phyloP scores from a whole-genome alignment of 2,797 vertebrate species.

The Amblyopsis hoosieri region DNA sequence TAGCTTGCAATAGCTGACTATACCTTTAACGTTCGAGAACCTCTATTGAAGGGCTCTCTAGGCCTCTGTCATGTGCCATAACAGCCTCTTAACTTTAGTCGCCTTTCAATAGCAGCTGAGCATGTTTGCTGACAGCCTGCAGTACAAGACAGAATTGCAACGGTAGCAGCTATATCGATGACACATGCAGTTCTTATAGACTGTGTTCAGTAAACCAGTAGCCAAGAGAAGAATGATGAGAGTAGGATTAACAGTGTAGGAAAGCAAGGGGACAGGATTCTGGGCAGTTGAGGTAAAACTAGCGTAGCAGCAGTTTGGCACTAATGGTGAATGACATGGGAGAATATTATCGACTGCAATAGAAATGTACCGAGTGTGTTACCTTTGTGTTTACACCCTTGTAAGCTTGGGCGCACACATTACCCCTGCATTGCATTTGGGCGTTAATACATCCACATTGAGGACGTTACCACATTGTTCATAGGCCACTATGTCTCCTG shows the following conservation, averaged over 20 bases:
- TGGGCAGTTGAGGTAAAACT: background rate
- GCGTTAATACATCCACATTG: conserved; percentile 8
- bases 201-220: no score
- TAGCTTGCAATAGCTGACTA: conserved; percentile 16
- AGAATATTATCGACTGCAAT: conserved; percentile 9
- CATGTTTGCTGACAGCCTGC: conserved; percentile 2
- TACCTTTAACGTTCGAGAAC: conserved; percentile 15
- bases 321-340: background rate
- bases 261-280: background rate
- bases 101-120: background rate
- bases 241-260: background rate
- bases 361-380: background rate
- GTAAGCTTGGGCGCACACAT: background rate
- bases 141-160: conserved; percentile 8
- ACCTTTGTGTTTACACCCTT: background rate
- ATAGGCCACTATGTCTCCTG: conserved; percentile 23
- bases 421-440: conserved; percentile 3
- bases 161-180: conserved; percentile 33
- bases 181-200: conserved; percentile 3
- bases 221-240: background rate
- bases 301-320: background rate
- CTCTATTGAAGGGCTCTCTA: conserved; percentile 13
- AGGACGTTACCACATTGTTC: conserved; percentile 11
- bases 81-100: background rate
- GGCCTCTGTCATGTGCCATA: background rate